Evolutionary conservation across 2,797 vertebrate species (phyloP).

Genomic region (Centropyge bicolor): DNA sequence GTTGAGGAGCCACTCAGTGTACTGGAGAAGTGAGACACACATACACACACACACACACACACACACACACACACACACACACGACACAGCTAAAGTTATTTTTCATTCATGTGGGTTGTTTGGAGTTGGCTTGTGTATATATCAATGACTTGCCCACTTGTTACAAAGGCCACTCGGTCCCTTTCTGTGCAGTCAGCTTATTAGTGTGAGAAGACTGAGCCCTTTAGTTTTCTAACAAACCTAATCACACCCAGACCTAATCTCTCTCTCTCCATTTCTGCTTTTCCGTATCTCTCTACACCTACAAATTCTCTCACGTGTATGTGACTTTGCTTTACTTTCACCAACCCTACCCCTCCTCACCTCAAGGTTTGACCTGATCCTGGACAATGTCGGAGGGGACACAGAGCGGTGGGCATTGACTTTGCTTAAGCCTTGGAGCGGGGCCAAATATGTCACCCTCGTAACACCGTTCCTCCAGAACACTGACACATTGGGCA

Average conservation of each 20-base stretch:
- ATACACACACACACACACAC: slow-evolving; percentile 7
- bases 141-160: background rate
- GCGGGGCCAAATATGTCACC: slow-evolving; percentile 93
- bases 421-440: slow-evolving; percentile 92
- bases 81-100: background rate
- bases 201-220: slow-evolving; percentile 11
- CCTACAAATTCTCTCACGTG: background rate
- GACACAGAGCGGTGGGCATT: slow-evolving; percentile 92
- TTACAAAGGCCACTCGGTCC: slow-evolving; percentile 11
- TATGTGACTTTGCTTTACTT: background rate
- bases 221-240: background rate
- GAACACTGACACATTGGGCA: slow-evolving; percentile 92
- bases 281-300: background rate
- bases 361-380: slow-evolving; percentile 92
- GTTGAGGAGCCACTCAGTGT: slow-evolving; percentile 85
- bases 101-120: background rate
- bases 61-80: background rate
- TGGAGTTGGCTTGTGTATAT: background rate
- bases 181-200: background rate
- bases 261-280: background rate
- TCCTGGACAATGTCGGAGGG: slow-evolving; percentile 95
- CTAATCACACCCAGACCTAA: background rate
- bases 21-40: slow-evolving; percentile 86
- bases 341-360: background rate
- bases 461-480: slow-evolving; percentile 95